These are phyloP conservation scores for Cosmorhoe ocellata DNA, from an alignment of 2,888 invertebrate species.

Conservation along the genomic window DNA sequence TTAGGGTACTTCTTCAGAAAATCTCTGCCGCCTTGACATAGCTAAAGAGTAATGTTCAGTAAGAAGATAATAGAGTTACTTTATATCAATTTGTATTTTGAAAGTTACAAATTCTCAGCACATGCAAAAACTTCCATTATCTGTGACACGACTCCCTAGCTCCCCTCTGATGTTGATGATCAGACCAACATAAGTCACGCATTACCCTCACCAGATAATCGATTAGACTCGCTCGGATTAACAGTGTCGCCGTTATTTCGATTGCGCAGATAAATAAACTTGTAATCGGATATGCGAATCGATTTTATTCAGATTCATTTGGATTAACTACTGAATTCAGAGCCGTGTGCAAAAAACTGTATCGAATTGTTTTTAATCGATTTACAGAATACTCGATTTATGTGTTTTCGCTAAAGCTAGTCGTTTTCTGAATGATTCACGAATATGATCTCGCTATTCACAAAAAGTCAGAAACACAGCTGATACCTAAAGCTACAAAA, in stretches of 20 bases:
- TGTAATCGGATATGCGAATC: constrained; percentile 20
- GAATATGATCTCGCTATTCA: no score
- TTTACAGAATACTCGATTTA: background rate
- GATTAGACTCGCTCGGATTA: constrained; percentile 43
- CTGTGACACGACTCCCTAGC: constrained; percentile 24
- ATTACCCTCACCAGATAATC: constrained; percentile 32
- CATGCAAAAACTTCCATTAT: constrained; percentile 17
- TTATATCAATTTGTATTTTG: background rate
- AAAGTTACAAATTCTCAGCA: constrained; percentile 1
- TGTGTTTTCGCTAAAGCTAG: background rate
- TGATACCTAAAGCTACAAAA: no score
- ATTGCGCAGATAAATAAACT: constrained; percentile 13
- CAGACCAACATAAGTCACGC: constrained; percentile 37
- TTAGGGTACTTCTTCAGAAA: no score
- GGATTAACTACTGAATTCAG: constrained; percentile 20
- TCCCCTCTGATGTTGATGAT: constrained; percentile 23
- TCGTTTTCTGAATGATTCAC: background rate
- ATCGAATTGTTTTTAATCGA: constrained; percentile 9
- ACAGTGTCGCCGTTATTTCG: constrained; percentile 31
- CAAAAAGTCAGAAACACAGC: no score
- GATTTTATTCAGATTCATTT: constrained; percentile 22
- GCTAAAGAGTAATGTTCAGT: no score
- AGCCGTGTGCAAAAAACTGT: constrained; percentile 6
- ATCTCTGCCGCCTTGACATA: no score
- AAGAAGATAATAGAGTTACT: no score